Conservation (phyloP, 2,888 invertebrate genomes). For the Drosophila greeni region DNA sequence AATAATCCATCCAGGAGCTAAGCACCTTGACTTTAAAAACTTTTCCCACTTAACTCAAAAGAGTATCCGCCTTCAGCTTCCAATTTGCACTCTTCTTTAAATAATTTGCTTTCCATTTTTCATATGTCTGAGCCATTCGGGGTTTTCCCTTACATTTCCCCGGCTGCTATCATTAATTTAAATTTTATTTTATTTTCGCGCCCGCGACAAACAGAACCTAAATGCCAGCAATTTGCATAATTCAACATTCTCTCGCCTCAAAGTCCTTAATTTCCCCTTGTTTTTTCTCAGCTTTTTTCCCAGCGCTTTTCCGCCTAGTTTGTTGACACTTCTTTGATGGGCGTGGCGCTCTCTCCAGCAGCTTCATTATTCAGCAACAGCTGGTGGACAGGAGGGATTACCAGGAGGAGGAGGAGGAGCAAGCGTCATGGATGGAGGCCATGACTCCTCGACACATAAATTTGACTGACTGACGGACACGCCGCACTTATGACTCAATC, state of each 20-base stretch:
- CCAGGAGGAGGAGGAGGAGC: slow-evolving; percentile 24
- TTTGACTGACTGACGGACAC: slow-evolving; percentile 48
- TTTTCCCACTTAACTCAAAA: neutral
- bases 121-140: slow-evolving; percentile 24
- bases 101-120: slow-evolving; percentile 41
- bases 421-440: slow-evolving; percentile 1
- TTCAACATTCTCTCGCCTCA: slow-evolving; percentile 36
- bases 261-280: slow-evolving; percentile 31
- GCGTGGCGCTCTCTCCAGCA: slow-evolving; percentile 3
- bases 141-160: slow-evolving; percentile 6
- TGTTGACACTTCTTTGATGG: slow-evolving; percentile 65
- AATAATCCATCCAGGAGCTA: neutral
- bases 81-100: slow-evolving; percentile 9
- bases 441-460: slow-evolving; percentile 49
- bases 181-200: slow-evolving; percentile 47
- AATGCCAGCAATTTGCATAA: slow-evolving; percentile 63
- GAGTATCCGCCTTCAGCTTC: neutral
- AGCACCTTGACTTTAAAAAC: slow-evolving; percentile 2
- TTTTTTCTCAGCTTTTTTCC: slow-evolving; percentile 8
- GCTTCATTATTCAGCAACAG: slow-evolving; percentile 47
- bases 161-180: slow-evolving; percentile 53
- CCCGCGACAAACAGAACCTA: slow-evolving; percentile 24
- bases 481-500: slow-evolving; percentile 39
- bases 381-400: slow-evolving; percentile 17
- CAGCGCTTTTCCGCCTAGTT: slow-evolving; percentile 38